Base-by-base conservation (phyloP, 2,888 invertebrate genomes). In the Suillia variegata region DNA sequence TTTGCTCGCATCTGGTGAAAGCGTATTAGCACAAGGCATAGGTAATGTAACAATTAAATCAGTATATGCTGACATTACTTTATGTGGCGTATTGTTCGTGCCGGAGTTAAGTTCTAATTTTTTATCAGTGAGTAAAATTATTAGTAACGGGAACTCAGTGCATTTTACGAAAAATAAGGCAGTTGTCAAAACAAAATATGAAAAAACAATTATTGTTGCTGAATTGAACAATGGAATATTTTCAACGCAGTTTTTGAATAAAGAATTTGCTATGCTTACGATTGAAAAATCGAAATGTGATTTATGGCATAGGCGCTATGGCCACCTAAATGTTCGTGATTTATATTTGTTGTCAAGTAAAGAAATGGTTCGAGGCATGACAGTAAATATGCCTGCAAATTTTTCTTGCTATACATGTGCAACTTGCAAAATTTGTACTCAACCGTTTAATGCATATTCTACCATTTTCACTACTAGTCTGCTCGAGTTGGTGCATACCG, bases 251-350 rank as follows among this genome's bases (percentile, higher is more conserved):
- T 45, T 56, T n/a, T 34, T 4, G 22, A 24, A 13, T 8, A 33
- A 33, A 51, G 13, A 24, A n/a, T 50, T 50, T 15, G 24, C 2
- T n/a, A 31, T 31, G 12, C 31, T 6, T 31, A 31, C 6, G 12
- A 31, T 31, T 8, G 12, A 31, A 31, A 31, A 31, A 31, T 31
- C 6, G 6, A 12, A 31, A n/a, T 15, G 20, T 45, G 49, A 53
- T n/a, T 17, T 63, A 17, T 61, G 59, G 59, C 61, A 61, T 42
- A 55, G 47, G 22, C 33, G 58, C 18, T 64, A 50, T 48, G 59
- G 63, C 10, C 59, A 59, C 48, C 47, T 58, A 34, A 63, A 63
- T 49, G 22, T 45, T 20, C 15, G 52, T 22, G 57, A 63, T 24
- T 59, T 63, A n/a, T 22, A 20, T 17, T 51, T 17, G 49, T 31